Percentiles rank a stretch among this genome's conserved stretches.
Evolutionary conservation across 2,113 vertebrate species (phyloP).

Genomic region (Gadus macrocephalus): DNA sequence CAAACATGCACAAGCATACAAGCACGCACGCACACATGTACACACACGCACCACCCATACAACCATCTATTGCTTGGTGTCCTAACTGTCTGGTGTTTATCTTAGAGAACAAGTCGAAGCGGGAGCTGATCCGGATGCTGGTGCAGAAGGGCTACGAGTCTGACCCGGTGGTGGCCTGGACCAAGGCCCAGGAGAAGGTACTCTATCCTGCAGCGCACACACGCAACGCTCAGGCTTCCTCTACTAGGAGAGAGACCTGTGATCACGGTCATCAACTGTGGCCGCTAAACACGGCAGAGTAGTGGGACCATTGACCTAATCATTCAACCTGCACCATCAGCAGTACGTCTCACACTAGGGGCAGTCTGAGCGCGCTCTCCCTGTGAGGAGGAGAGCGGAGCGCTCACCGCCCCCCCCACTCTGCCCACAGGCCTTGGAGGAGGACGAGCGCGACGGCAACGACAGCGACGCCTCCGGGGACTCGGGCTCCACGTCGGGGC

Average conservation of each 20-base stretch:
- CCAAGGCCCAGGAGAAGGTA: conserved; percentile 97
- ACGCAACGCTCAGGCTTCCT: background rate
- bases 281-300: no score
- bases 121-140: conserved; percentile 92
- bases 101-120: conserved; percentile 94
- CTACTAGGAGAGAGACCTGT: no score
- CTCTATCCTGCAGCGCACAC: background rate
- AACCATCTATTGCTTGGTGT: background rate
- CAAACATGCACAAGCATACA: no score
- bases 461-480: conserved; percentile 86
- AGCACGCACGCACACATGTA: background rate
- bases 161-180: conserved; percentile 94
- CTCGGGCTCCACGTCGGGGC: conserved; percentile 84
- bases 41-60: background rate
- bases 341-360: no score
- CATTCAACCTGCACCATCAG: no score
- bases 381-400: no score
- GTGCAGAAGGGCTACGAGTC: conserved; percentile 95
- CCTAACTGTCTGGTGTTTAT: background rate
- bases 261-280: no score
- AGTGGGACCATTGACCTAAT: no score
- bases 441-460: conserved; percentile 78
- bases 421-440: conserved; percentile 78
- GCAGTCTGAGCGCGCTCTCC: no score
- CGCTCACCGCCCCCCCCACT: no score